A percentile compares a stretch with the other conserved stretches of the same genome.
phyloP scores from a whole-genome alignment of 2,888 invertebrate genomes.

The Stenoptilia bipunctidactyla region DNA sequence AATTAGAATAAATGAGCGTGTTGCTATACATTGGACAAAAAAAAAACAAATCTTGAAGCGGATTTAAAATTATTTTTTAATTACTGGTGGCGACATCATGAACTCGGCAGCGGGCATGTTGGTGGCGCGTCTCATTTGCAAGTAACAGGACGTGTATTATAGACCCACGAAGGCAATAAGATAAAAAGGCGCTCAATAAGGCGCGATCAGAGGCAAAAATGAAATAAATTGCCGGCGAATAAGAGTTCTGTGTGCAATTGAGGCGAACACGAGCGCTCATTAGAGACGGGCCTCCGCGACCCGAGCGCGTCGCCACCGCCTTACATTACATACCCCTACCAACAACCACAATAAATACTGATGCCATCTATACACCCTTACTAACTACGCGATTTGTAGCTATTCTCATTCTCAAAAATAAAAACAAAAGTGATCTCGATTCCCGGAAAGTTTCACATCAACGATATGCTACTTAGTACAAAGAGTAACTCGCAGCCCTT shows the following conservation, averaged over 20 bases:
- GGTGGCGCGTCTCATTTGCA: slow-evolving; percentile 65
- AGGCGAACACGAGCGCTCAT: slow-evolving; percentile 68
- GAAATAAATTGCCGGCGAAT: slow-evolving; percentile 70
- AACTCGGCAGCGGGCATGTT: slow-evolving; percentile 52
- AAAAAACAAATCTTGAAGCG: too few relatives aligned
- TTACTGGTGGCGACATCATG: slow-evolving; percentile 57
- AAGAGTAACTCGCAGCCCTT: slow-evolving; percentile 45
- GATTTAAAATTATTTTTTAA: slow-evolving; percentile 31
- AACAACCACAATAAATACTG: slow-evolving; percentile 8
- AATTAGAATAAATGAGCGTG: too few relatives aligned
- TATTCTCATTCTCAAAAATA: slow-evolving; percentile 18
- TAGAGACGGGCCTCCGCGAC: slow-evolving; percentile 39
- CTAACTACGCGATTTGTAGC: slow-evolving; percentile 16
- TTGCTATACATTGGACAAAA: too few relatives aligned
- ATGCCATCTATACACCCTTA: background rate
- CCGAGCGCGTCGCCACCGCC: slow-evolving; percentile 23
- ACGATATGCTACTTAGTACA: slow-evolving; percentile 26
- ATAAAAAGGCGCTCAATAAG: slow-evolving; percentile 69
- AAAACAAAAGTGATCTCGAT: slow-evolving; percentile 32
- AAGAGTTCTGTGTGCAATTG: slow-evolving; percentile 68
- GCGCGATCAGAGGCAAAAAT: slow-evolving; percentile 70
- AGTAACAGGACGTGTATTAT: slow-evolving; percentile 67
- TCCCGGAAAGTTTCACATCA: slow-evolving; percentile 51
- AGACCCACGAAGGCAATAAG: slow-evolving; percentile 66
- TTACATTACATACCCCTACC: slow-evolving; percentile 9